These are phyloP conservation scores for Sycophila sp. DNA, from an alignment of 1,140 invertebrate species.

Conservation along the genomic window DNA sequence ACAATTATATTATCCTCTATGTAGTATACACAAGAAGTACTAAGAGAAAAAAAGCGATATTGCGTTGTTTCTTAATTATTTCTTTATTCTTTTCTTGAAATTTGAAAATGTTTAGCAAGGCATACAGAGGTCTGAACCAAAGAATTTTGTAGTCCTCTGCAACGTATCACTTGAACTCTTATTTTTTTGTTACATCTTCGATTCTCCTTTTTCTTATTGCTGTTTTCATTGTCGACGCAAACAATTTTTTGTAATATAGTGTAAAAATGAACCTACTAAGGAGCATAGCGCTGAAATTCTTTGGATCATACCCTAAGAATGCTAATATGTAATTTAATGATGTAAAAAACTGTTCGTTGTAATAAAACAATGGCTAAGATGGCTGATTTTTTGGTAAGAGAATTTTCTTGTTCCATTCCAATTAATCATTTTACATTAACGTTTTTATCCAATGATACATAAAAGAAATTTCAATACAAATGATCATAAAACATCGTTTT, in stretches of 20 bases:
- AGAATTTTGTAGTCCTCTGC: slow-evolving; percentile 46
- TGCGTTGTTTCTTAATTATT: slow-evolving; percentile 39
- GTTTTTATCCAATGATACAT: neutral
- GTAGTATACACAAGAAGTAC: slow-evolving; percentile 51
- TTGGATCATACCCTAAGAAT: slow-evolving; percentile 52
- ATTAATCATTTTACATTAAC: neutral
- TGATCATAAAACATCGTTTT: neutral
- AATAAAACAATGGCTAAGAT: slow-evolving; percentile 43
- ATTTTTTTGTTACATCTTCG: slow-evolving; percentile 12
- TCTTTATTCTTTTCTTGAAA: slow-evolving; percentile 39
- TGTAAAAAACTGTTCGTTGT: slow-evolving; percentile 46
- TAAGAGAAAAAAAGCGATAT: slow-evolving; percentile 47
- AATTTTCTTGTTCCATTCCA: slow-evolving; percentile 28
- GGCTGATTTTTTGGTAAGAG: slow-evolving; percentile 41
- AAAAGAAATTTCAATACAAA: neutral
- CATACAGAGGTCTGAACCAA: slow-evolving; percentile 51
- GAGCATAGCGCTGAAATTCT: slow-evolving; percentile 52
- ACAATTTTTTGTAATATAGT: slow-evolving; percentile 33
- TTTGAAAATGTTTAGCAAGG: slow-evolving; percentile 45
- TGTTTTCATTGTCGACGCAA: slow-evolving; percentile 16
- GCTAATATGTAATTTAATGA: slow-evolving; percentile 40
- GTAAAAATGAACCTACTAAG: slow-evolving; percentile 31
- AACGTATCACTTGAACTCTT: slow-evolving; percentile 15
- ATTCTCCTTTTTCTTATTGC: slow-evolving; percentile 33
- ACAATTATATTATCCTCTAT: slow-evolving; percentile 52